Percentiles rank a stretch among this genome's conserved stretches.
These are phyloP conservation scores for Trissoscelio sp. DNA, from an alignment of 2,888 invertebrate species.

Conservation along the genomic window DNA sequence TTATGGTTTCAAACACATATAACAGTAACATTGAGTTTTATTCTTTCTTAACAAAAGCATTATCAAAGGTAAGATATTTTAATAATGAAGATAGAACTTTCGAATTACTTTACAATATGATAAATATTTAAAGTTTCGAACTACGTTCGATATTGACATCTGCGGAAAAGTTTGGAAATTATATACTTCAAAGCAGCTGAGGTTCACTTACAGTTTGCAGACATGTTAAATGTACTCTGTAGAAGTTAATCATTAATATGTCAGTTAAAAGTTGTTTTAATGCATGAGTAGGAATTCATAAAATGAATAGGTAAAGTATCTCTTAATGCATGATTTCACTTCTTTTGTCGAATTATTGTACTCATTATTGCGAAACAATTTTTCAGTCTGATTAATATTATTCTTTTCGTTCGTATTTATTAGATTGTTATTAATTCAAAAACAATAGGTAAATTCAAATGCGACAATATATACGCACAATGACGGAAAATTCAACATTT, in stretches of 20 bases:
- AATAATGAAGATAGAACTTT: background rate
- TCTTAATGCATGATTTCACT: background rate
- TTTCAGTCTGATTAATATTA: background rate
- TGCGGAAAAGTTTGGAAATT: slow-evolving; percentile 48
- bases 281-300: background rate
- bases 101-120: background rate
- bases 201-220: slow-evolving; percentile 8
- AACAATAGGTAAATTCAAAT: slow-evolving; percentile 1
- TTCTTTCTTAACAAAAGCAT: background rate
- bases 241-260: slow-evolving; percentile 8
- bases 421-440: too few species aligned
- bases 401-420: too few species aligned
- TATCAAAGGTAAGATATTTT: background rate
- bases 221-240: background rate
- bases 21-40: too few species aligned
- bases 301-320: background rate
- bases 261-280: slow-evolving; percentile 6
- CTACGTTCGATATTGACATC: slow-evolving; percentile 11
- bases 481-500: slow-evolving; percentile 31
- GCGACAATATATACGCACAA: slow-evolving; percentile 11
- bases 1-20: too few species aligned
- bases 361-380: background rate
- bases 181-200: slow-evolving; percentile 17
- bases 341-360: too few species aligned
- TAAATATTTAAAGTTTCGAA: background rate